A percentile compares a stretch with the other conserved stretches of the same genome.
Evolutionary conservation across 2,113 vertebrate species (phyloP).

Genomic region (Corynorhinus townsendii): DNA sequence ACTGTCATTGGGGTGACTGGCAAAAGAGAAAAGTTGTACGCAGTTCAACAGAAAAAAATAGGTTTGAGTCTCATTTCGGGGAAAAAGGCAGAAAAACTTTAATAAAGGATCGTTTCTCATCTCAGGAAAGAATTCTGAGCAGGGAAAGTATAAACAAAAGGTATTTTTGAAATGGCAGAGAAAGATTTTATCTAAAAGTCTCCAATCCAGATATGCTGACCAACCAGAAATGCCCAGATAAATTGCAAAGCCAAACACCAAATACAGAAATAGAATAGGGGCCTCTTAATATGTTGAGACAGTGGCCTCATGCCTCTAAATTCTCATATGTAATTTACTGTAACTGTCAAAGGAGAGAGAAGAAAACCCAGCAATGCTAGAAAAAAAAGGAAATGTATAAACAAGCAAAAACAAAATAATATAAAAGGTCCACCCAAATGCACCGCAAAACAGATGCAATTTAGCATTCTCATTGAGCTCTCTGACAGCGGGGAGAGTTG

Average conservation of each 20-base stretch:
- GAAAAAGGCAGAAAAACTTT: not conserved
- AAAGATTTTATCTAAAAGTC: not conserved
- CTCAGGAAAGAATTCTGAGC: not conserved
- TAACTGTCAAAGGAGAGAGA: slow-evolving; percentile 28
- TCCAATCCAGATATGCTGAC: slow-evolving; percentile 42
- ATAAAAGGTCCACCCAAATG: slow-evolving; percentile 9
- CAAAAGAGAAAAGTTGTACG: slow-evolving; percentile 3
- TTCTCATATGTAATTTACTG: slow-evolving; percentile 22
- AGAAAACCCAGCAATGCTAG: slow-evolving; percentile 5
- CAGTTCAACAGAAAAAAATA: not conserved
- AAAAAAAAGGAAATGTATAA: not conserved
- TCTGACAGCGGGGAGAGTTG: not conserved
- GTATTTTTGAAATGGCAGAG: slow-evolving; percentile 41
- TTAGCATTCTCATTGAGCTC: slow-evolving; percentile 7
- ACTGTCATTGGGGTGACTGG: not conserved
- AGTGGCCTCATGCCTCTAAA: not conserved
- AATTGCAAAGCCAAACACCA: slow-evolving; percentile 63
- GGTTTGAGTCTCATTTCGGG: slow-evolving; percentile 21
- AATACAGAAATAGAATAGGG: slow-evolving; percentile 15
- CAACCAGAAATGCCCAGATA: slow-evolving; percentile 27
- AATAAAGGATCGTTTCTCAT: slow-evolving; percentile 46
- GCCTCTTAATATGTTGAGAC: not conserved
- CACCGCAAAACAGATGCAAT: not conserved
- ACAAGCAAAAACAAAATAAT: not conserved
- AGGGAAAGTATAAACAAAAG: slow-evolving; percentile 29